Percentiles rank a stretch among this genome's conserved stretches.
These are phyloP conservation scores for Poecilia latipinna DNA, from an alignment of 2,113 vertebrate species.

Conservation along the genomic window DNA sequence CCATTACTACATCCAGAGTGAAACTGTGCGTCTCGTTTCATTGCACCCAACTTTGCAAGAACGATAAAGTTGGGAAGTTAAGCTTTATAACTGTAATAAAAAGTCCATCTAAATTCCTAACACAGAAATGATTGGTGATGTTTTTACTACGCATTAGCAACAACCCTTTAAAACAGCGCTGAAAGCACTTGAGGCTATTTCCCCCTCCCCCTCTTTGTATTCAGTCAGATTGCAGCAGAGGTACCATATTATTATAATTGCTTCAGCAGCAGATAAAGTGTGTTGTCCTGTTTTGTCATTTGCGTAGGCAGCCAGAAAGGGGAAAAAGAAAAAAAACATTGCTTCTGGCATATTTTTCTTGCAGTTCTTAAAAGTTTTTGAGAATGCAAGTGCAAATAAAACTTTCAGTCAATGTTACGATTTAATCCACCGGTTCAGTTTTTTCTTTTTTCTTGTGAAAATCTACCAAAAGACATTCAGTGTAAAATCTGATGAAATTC, in stretches of 20 bases:
- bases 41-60: conserved; percentile 17
- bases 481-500: not conserved
- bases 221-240: conserved; percentile 19
- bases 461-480: not conserved
- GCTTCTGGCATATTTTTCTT: not conserved
- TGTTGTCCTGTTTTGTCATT: conserved; percentile 8
- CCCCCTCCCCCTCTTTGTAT: not conserved
- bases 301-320: not conserved
- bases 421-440: not conserved
- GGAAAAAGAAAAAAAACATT: not conserved
- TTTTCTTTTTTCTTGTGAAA: not conserved
- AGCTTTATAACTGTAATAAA: conserved; percentile 38
- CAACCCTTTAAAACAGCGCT: conserved; percentile 24
- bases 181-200: not conserved
- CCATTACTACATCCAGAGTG: not conserved
- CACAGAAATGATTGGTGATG: conserved; percentile 7
- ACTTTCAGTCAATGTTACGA: not conserved
- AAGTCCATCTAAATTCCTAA: not conserved
- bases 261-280: conserved; percentile 11
- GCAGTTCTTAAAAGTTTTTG: not conserved
- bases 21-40: conserved; percentile 30
- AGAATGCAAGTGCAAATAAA: not conserved
- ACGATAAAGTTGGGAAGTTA: conserved; percentile 31
- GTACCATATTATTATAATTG: not conserved
- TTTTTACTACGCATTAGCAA: conserved; percentile 16